Evolutionary conservation across 2,888 invertebrate genomes (phyloP), one percentile per base, ranked within the genome.

Genomic region (Syrista parreyssii): DNA sequence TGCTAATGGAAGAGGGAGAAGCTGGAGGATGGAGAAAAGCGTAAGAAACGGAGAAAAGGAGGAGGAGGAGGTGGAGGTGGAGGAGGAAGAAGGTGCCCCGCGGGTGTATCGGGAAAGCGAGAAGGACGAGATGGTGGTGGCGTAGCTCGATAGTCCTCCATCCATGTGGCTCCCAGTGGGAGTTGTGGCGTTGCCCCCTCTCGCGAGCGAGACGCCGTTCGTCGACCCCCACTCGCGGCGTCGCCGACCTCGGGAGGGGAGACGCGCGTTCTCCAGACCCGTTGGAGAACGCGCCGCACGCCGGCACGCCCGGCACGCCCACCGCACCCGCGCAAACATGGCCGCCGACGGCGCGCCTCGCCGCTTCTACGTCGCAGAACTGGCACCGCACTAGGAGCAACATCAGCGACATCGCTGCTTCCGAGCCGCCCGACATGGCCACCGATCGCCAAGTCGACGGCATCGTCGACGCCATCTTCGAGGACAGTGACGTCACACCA

Each of bases 291-390:
- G 82, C 79, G 81, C 79, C 79, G 83, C 81, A 82, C 82, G 84
- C 83, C 84, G 87, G 84, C 84, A 85, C 86, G 84, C 84, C 83
- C 84, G 87, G 87, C 89, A 90, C 91, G 91, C 91, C 91, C 87
- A 90, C 90, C 78, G 81, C 88, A 84, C 84, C 88, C 90, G 91
- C 91, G 91, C 90, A 91, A 91, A 90, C 90, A 91, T 91, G 91
- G 91, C 91, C 30, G 78, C 77, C 77, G 68, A 68, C 77, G 69
- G 73, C 73, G 73, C 55, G 75, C 75, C 75, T 75, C 31, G 73
- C n/a, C 31, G 35, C 75, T 30, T 33, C 75, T 75, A 31, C 55
- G 75, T 32, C 75, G 40, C 75, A 55, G 91, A 40, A 40, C 15
- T 40, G 40, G 40, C 40, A 12, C 15, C 40, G 40, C 40, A 4